A percentile compares a stretch with the other conserved stretches of the same genome.
phyloP scores from a whole-genome alignment of 2,113 vertebrate species.

The Centropus bengalensis region DNA sequence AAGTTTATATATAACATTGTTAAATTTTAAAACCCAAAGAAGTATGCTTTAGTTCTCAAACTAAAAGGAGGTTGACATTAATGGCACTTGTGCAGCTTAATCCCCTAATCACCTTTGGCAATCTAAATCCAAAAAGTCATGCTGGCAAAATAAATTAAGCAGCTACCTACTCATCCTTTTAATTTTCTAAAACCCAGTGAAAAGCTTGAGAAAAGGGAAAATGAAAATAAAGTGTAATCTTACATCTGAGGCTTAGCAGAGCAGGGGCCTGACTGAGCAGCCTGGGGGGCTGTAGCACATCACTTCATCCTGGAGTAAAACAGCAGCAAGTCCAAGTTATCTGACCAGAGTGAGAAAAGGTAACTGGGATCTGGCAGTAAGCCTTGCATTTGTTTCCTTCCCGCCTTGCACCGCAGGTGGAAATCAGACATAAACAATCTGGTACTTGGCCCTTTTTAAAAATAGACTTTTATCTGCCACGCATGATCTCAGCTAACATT shows the following conservation, averaged over 20 bases:
- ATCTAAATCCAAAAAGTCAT: slow-evolving; percentile 12
- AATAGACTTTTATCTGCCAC: neutral
- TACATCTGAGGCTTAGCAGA: neutral
- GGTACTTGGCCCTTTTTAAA: neutral
- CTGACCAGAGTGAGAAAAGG: neutral
- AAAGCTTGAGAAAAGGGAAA: neutral
- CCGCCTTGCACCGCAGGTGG: neutral
- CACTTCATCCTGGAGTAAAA: neutral
- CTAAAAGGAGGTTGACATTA: neutral
- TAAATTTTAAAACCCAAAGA: neutral
- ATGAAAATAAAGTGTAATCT: neutral
- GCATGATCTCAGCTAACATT: neutral
- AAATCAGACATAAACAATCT: neutral
- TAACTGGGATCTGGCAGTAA: rapidly evolving
- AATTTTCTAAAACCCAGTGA: neutral
- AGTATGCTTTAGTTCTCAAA: neutral
- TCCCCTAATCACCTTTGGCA: slow-evolving; percentile 3
- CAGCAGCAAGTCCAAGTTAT: neutral
- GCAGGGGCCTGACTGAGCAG: neutral
- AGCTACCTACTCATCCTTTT: neutral
- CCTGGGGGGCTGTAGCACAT: rapidly evolving
- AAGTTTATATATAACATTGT: neutral
- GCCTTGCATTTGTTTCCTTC: neutral
- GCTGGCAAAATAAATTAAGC: slow-evolving; percentile 39
- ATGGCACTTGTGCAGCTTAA: neutral